Base-by-base conservation (phyloP, 2,113 vertebrate genomes). In the Rutilus rutilus region DNA sequence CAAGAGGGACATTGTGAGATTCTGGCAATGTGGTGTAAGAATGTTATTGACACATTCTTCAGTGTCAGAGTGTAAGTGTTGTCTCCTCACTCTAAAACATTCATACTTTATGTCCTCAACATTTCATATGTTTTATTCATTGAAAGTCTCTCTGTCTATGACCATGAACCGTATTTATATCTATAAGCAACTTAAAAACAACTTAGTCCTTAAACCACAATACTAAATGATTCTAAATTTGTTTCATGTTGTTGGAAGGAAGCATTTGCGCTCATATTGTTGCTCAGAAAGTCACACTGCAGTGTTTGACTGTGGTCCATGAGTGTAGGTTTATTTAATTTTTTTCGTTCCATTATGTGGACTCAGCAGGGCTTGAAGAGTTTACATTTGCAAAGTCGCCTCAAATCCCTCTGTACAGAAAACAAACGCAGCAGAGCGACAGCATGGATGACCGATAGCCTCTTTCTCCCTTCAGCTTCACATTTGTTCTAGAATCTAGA, bases 351-450 rank as follows among this genome's bases (percentile, higher is more conserved):
- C 91, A 87, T 87, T 69, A 45, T 85, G 54, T 76, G 69, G 86
- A 88, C 36, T 74, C 89, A 87, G 89, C 88, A 84, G 82, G 1
- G 73, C 81, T 83, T 87, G 74, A 76, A 83, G 73, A 88, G 88
- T 89, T 90, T 90, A 75, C 85, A 82, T 86, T 86, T 88, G 89
- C 87, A 88, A 89, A 89, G 90, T 85, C 86, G 82, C 88, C 9
- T 10, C 67, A 64, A 80, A 80, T 83, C 59, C 64, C 81, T 90
- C 87, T 42, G 90, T 87, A 85, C 47, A 7, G 75, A 54, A 85
- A 79, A 87, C 19, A 89, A 84, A 65, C 30, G 83, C 89, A 89
- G 52, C 77, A 15, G 79, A 36, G 42, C 62, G 17, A 52, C 62
- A 82, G 17, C 6, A 17, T 33, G 45, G 80, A 82, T 52, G 80